Conservation (phyloP, 1,140 invertebrate genomes). For the Trialeurodes vaporariorum region DNA sequence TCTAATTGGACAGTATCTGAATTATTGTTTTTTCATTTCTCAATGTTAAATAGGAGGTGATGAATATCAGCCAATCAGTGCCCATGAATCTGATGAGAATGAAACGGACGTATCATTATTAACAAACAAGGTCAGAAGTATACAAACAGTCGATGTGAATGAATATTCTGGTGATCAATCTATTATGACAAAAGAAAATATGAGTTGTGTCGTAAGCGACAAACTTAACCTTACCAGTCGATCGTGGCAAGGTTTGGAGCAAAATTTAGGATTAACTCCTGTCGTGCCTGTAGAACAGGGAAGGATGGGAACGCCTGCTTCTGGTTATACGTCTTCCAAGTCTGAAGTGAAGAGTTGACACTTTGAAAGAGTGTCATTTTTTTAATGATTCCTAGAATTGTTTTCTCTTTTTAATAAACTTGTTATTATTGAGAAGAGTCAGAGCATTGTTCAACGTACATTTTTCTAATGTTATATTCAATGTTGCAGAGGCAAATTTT, state of each 20-base stretch:
- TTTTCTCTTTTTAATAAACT: too few relatives aligned
- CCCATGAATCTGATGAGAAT: neutral
- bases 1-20: neutral
- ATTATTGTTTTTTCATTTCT: neutral
- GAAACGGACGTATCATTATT: constrained; percentile 13
- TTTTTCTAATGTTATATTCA: too few relatives aligned
- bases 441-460: too few relatives aligned
- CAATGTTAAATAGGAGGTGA: neutral
- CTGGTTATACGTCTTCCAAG: constrained; percentile 12
- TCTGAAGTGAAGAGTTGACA: constrained; percentile 7
- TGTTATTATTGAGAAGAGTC: too few relatives aligned
- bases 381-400: too few relatives aligned
- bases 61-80: neutral
- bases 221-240: constrained; percentile 30
- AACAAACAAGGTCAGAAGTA: constrained; percentile 14
- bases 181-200: constrained; percentile 24
- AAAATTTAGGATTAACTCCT: constrained; percentile 50
- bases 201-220: constrained; percentile 34
- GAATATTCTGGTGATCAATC: constrained; percentile 18
- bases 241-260: constrained; percentile 60
- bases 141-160: neutral
- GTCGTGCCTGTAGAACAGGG: constrained; percentile 47
- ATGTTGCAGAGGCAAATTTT: too few relatives aligned
- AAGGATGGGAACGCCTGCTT: constrained; percentile 44
- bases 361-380: too few relatives aligned